phyloP scores from a whole-genome alignment of 1,140 invertebrate species.

The Orius insidiosus region DNA sequence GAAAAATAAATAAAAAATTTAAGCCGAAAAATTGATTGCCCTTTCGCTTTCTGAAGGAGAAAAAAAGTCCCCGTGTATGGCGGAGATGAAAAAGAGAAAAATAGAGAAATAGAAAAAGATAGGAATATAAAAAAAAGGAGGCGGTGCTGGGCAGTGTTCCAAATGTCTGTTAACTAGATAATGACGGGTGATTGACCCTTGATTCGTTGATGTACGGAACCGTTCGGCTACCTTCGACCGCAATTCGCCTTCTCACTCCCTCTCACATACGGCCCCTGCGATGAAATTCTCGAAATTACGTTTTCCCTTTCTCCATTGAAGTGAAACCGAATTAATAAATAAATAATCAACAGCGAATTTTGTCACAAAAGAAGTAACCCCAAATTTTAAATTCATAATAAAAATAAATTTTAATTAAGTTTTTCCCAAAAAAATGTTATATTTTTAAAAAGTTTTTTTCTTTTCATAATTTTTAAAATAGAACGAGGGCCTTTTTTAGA shows the following conservation, averaged over 20 bases:
- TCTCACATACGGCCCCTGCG: slow-evolving; percentile 1
- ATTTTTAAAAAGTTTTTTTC: too few species aligned
- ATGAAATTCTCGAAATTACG: not conserved
- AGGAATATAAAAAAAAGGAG: slow-evolving; percentile 7
- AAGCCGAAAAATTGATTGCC: too few species aligned
- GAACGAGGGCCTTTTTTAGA: too few species aligned
- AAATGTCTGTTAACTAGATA: slow-evolving; percentile 12
- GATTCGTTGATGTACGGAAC: slow-evolving; percentile 1
- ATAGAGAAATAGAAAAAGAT: slow-evolving; percentile 3
- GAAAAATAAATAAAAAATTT: too few species aligned
- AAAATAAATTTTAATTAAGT: too few species aligned
- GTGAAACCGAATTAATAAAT: too few species aligned
- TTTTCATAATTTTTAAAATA: too few species aligned
- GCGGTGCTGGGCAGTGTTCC: slow-evolving; percentile 2
- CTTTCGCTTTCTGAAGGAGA: not conserved
- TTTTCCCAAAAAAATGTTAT: too few species aligned
- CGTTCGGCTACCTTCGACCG: not conserved
- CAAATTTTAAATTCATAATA: too few species aligned
- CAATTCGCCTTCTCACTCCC: slow-evolving; percentile 9
- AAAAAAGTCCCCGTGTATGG: not conserved
- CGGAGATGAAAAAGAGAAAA: slow-evolving; percentile 6
- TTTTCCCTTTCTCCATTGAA: too few species aligned
- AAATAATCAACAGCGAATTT: too few species aligned
- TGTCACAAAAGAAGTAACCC: too few species aligned
- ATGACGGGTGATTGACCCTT: slow-evolving; percentile 10